phyloP scores from a whole-genome alignment of 2,888 invertebrate genomes.

The Neria commutata region DNA sequence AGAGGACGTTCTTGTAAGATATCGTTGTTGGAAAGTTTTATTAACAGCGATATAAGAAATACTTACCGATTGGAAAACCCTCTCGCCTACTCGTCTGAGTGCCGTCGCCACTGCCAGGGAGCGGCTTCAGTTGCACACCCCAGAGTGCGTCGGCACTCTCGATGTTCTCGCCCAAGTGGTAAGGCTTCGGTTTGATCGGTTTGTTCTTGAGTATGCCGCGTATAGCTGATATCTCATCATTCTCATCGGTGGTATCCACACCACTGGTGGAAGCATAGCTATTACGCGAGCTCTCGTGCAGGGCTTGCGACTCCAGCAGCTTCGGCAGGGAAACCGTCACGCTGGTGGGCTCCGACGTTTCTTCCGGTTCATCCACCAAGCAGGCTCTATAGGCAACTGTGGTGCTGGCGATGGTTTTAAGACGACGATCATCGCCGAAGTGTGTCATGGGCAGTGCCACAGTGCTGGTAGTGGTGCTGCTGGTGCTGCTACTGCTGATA shows the following conservation, averaged over 20 bases:
- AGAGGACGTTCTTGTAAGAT: neutral
- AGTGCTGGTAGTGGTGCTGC: slow-evolving; percentile 35
- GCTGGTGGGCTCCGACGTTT: slow-evolving; percentile 34
- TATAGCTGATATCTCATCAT: slow-evolving; percentile 64
- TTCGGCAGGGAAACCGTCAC: slow-evolving; percentile 54
- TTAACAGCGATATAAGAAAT: neutral
- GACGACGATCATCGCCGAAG: slow-evolving; percentile 66
- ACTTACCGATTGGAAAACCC: slow-evolving; percentile 36
- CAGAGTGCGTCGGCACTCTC: slow-evolving; percentile 62
- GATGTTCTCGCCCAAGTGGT: slow-evolving; percentile 74
- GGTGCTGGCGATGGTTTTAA: slow-evolving; percentile 40
- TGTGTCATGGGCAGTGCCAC: slow-evolving; percentile 67
- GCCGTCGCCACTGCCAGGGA: slow-evolving; percentile 35
- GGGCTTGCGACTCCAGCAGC: slow-evolving; percentile 36
- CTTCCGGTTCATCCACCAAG: slow-evolving; percentile 41
- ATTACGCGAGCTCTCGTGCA: slow-evolving; percentile 33
- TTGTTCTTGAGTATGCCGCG: slow-evolving; percentile 78
- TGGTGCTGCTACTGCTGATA: slow-evolving; percentile 34
- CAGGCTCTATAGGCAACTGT: slow-evolving; percentile 49
- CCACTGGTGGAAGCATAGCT: slow-evolving; percentile 55
- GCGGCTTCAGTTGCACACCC: slow-evolving; percentile 64
- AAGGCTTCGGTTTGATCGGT: slow-evolving; percentile 75
- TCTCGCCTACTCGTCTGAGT: slow-evolving; percentile 31
- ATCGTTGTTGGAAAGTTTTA: neutral
- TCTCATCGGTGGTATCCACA: slow-evolving; percentile 54